These are phyloP conservation scores for Elmis aenea DNA, from an alignment of 2,888 invertebrate species.

Conservation along the genomic window DNA sequence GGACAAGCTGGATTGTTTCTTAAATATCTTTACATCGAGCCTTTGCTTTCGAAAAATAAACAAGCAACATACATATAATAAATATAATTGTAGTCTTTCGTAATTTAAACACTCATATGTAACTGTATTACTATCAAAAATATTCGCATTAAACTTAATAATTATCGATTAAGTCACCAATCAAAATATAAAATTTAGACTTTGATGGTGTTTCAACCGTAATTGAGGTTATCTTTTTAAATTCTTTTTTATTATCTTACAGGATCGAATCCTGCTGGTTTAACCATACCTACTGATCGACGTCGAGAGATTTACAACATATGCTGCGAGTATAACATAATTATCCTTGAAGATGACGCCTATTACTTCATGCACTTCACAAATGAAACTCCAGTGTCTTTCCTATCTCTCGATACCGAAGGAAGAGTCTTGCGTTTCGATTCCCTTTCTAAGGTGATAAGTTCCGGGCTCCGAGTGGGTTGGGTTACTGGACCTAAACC, in stretches of 20 bases:
- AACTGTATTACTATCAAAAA: no score
- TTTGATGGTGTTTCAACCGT: no score
- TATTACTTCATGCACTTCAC: conserved; percentile 72
- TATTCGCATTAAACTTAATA: no score
- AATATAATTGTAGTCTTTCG: no score
- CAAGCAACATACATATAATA: no score
- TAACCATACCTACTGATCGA: conserved; percentile 60
- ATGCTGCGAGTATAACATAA: conserved; percentile 69
- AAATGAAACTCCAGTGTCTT: conserved; percentile 58
- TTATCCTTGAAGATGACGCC: conserved; percentile 79
- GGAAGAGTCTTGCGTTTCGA: conserved; percentile 73
- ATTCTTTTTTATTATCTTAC: conserved; percentile 3
- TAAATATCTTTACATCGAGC: no score
- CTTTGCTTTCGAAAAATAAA: no score
- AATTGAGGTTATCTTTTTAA: no score
- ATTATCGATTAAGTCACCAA: neutral
- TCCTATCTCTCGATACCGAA: conserved; percentile 68
- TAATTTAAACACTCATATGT: no score
- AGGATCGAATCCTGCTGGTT: conserved; percentile 72
- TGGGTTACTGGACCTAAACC: conserved; percentile 68
- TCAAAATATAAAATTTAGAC: neutral
- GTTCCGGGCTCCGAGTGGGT: conserved; percentile 67
- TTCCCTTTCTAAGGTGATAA: conserved; percentile 71
- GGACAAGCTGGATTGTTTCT: no score
- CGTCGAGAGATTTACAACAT: conserved; percentile 66